Percentiles rank a stretch among this genome's conserved stretches.
Conservation (phyloP, 2,113 vertebrate species). For the Planiliza haematocheilus region DNA sequence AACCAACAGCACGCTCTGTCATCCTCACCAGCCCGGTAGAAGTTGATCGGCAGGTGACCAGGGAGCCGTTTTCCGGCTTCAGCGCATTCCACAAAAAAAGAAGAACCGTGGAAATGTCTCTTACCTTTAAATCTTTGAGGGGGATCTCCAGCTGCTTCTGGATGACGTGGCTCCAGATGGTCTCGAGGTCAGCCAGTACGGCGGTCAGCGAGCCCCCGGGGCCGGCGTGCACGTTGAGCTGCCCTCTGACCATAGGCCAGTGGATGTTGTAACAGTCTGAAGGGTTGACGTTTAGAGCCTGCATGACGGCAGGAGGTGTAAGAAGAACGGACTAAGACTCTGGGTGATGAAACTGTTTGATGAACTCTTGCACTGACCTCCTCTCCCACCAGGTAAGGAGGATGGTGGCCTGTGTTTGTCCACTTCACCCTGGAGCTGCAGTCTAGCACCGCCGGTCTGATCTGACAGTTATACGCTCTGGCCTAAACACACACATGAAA, state of each 20-base stretch:
- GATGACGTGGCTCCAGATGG: conserved; percentile 93
- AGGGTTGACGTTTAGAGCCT: conserved; percentile 94
- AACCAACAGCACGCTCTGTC: no score
- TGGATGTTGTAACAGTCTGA: conserved; percentile 93
- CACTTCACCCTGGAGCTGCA: conserved; percentile 93
- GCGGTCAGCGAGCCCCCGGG: conserved; percentile 93
- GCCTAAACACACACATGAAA: conserved; percentile 79
- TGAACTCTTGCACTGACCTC: conserved; percentile 84
- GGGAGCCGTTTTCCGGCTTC: not conserved
- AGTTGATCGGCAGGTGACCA: no score
- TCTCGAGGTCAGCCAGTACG: conserved; percentile 92
- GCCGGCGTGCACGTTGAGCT: conserved; percentile 90
- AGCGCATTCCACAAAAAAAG: not conserved
- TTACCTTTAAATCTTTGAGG: conserved; percentile 97
- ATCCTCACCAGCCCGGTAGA: no score
- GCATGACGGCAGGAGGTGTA: not conserved
- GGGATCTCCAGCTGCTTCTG: conserved; percentile 97
- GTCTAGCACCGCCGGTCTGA: conserved; percentile 93
- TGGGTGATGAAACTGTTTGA: not conserved
- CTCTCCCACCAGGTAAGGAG: conserved; percentile 93
- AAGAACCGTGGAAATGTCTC: not conserved
- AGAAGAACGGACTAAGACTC: not conserved
- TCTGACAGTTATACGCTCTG: conserved; percentile 94
- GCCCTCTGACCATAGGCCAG: conserved; percentile 93
- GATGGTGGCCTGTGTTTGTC: conserved; percentile 93